Percentiles rank a stretch among this genome's conserved stretches.
These are phyloP conservation scores for Drosophila persimilis DNA, from an alignment of 1,140 invertebrate species.

Conservation along the genomic window DNA sequence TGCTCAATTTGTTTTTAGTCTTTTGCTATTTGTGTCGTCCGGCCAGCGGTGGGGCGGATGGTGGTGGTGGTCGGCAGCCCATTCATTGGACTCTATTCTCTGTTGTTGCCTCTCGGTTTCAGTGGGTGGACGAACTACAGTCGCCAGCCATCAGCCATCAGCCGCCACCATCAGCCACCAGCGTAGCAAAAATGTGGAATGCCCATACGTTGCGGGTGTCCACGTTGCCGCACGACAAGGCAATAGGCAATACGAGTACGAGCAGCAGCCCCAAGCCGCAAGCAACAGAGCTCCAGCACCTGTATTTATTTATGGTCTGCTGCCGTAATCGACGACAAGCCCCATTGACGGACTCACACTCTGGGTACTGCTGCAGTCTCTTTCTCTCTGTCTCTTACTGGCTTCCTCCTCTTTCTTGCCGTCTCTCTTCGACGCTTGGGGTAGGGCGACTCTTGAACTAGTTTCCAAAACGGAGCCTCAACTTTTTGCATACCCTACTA, in stretches of 20 bases:
- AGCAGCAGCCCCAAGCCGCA: slow-evolving; percentile 2
- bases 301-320: slow-evolving; percentile 77
- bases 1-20: slow-evolving; percentile 49
- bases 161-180: slow-evolving; percentile 5
- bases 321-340: slow-evolving; percentile 70
- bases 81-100: slow-evolving; percentile 52
- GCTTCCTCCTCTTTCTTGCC: slow-evolving; percentile 1
- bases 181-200: slow-evolving; percentile 10
- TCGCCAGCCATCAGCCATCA: no score
- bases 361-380: slow-evolving; percentile 28
- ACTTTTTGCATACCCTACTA: slow-evolving; percentile 14
- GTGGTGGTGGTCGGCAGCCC: slow-evolving; percentile 5
- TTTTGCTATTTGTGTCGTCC: slow-evolving; percentile 36
- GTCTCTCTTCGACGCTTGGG: slow-evolving; percentile 39
- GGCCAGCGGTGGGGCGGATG: not conserved
- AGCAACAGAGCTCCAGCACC: slow-evolving; percentile 26
- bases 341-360: slow-evolving; percentile 9
- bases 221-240: slow-evolving; percentile 48
- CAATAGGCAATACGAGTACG: not conserved
- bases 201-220: slow-evolving; percentile 41
- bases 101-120: slow-evolving; percentile 12
- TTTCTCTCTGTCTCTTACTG: slow-evolving; percentile 26
- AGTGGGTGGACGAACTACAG: slow-evolving; percentile 42
- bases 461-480: slow-evolving; percentile 46
- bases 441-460: slow-evolving; percentile 75